Base-by-base conservation (phyloP, 2,113 vertebrate genomes). In the Vicugna pacos region DNA sequence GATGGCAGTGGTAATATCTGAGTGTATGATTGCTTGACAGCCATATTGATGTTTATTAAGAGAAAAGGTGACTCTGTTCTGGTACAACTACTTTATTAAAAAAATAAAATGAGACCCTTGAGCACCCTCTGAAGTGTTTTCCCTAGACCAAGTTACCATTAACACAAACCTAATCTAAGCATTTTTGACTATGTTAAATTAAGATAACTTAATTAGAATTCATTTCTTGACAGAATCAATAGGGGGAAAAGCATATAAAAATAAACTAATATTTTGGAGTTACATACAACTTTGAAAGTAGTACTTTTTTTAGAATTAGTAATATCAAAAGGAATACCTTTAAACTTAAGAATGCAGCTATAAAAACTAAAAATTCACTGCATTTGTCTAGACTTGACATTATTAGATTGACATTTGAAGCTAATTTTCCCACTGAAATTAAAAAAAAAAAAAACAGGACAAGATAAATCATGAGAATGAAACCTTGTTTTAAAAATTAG, bases 201-300 rank as follows among this genome's bases (percentile, higher is more conserved):
- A n/a, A 32, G 38, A 80, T 80, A 73, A 89, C 84, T 73, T 52
- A 54, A 91, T 89, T 80, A 62, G n/a, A 95, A 92, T 69, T 30
- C 86, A 24, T 64, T 70, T 69, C 56, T 89, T 81, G 11, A 92
- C 6, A 35, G 22, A 81, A 32, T 80, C 50, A 56, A 15, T 62
- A 13, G 24, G 28, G 24, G 30, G 28, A 42, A 85, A 91, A 50
- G 4, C 38, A 46, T 42, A 28, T 19, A 50, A 76, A 64, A 62
- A 72, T 64, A 54, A 80, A 52, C 12, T 64, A 50, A 14, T 38
- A 64, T 26, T 30, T 81, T 81, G 17, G 30, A 85, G 20, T 65
- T 85, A 69, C 7, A 15, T 69, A n/a, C 5, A 3, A 46, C 2
- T 50, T 73, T 73, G 91, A 93, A 86, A 69, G 8, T 42, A 60